Conservation (phyloP, 2,888 invertebrate species). For the Drosophila nigricruria region DNA sequence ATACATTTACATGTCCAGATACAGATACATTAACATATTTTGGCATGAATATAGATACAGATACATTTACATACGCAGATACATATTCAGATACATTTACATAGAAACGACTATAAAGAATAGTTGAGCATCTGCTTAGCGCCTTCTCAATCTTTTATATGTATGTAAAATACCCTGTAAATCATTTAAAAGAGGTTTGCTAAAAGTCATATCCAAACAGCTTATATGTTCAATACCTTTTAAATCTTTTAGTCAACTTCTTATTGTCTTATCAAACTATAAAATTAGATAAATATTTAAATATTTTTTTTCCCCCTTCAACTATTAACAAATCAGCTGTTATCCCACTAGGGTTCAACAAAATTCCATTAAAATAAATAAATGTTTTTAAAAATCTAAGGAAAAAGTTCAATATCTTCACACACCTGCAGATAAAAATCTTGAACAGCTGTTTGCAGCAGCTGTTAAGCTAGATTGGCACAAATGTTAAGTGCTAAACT, state of each 20-base stretch:
- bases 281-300: no score
- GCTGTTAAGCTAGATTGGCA: slow-evolving; percentile 9
- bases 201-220: neutral
- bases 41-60: neutral
- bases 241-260: no score
- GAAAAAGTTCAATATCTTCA: neutral
- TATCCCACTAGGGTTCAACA: no score
- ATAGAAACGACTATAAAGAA: neutral
- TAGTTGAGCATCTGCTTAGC: neutral
- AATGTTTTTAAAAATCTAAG: no score
- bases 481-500: slow-evolving; percentile 5
- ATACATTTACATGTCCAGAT: neutral
- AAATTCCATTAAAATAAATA: no score
- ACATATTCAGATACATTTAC: neutral
- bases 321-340: no score
- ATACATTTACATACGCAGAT: neutral
- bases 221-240: neutral
- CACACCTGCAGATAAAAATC: slow-evolving; percentile 11
- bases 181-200: neutral
- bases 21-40: neutral
- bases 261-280: no score
- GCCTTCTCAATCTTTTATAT: neutral
- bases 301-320: no score
- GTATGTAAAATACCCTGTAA: neutral
- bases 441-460: slow-evolving; percentile 14